Base-by-base conservation (phyloP, 2,113 vertebrate genomes). In the Misgurnus anguillicaudatus region DNA sequence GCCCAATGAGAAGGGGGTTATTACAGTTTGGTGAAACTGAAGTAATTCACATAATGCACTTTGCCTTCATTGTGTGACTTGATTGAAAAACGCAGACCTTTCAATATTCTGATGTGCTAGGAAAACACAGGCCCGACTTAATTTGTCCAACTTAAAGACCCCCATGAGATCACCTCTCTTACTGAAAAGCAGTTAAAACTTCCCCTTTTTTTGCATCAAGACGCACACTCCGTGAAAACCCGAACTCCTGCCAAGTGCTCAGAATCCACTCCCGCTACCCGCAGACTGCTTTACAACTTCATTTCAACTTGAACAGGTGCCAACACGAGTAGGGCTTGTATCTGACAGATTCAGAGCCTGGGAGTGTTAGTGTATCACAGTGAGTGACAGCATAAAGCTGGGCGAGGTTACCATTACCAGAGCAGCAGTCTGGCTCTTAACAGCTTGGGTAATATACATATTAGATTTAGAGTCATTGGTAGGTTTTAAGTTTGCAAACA, bases 331-430 rank as follows among this genome's bases (percentile, higher is more conserved):
- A 79, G 70, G n/a, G 8, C 55, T 58, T 42, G 51, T 64, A 24
- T 76, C 74, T 53, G 74, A 19, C 74, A 64, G 45, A 76, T 76
- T 78, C 57, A 42, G 21, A 55, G 47, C 55, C 48, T 38, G 45
- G 64, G 21, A 82, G 57, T 6, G 6, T 45, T 10, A 47, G 61
- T 55, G 61, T 47, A 79, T 64, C 48, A 71, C 75, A 13, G 63
- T 58, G 76, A 82, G 62, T 82, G 77, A 73, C 75, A 82, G 17
- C 61, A 64, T n/a, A 36, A 57, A 82, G 80, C 55, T 72, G 42
- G 68, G 31, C 39, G 17, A 55, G 58, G 47, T 81, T 68, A 74
- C 57, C 11, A 42, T 17, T 0, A 31, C 48, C 36, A 62, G 24
- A 70, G 42, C 6, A 10, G 8, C 45, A 51, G 74, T 76, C 24